Conservation (phyloP, 2,797 vertebrate genomes). For the Buphagus erythrorhynchus region DNA sequence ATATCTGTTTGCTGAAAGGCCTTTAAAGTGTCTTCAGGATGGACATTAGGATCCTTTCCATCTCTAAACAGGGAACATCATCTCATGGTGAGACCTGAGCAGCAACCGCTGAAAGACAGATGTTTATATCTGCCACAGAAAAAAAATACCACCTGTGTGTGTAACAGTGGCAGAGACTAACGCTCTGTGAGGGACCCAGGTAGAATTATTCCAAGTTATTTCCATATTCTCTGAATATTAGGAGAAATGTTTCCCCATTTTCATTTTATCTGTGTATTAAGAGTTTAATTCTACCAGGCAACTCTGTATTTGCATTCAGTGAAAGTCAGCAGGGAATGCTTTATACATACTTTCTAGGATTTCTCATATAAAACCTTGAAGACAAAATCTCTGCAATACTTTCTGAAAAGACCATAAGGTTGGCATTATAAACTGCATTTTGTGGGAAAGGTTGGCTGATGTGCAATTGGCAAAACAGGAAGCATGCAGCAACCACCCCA, state of each 20-base stretch:
- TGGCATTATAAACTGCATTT: not conserved
- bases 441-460: not conserved
- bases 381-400: not conserved
- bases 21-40: not conserved
- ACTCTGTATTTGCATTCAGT: not conserved
- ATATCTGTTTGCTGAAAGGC: not conserved
- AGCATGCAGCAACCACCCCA: not conserved
- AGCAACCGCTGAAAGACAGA: not conserved
- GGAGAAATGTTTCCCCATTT: not conserved
- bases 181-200: not conserved
- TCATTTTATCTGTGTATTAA: not conserved
- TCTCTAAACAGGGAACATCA: not conserved
- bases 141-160: not conserved
- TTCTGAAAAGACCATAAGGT: not conserved
- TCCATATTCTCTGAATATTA: not conserved
- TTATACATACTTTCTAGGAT: not conserved
- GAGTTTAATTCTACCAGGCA: not conserved
- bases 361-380: not conserved
- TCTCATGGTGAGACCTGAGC: not conserved
- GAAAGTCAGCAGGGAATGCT: not conserved
- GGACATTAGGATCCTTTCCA: not conserved
- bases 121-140: not conserved
- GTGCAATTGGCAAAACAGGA: not conserved
- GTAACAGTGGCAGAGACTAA: not conserved
- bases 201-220: not conserved